phyloP scores from a whole-genome alignment of 2,113 vertebrate genomes.

The Percopsis transmontana region DNA sequence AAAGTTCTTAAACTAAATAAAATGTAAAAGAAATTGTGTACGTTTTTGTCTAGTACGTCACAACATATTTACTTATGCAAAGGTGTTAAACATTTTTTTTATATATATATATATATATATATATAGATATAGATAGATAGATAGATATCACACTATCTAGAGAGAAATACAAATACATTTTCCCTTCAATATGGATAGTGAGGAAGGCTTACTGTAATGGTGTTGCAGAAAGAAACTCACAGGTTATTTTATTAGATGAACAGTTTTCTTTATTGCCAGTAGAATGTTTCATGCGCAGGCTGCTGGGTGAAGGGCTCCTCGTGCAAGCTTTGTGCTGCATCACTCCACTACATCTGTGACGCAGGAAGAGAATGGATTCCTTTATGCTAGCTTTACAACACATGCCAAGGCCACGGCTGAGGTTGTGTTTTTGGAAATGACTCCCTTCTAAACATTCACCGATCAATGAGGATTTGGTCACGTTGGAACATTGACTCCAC shows the following conservation, averaged over 20 bases:
- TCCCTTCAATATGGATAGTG: too few relatives aligned
- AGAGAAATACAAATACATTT: too few relatives aligned
- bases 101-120: too few relatives aligned
- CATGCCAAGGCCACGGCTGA: neutral
- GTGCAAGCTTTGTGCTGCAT: constrained; percentile 1
- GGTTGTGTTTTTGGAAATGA: constrained; percentile 26
- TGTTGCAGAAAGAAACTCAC: constrained; percentile 5
- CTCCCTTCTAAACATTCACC: constrained; percentile 4
- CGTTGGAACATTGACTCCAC: neutral
- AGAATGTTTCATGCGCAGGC: constrained; percentile 26
- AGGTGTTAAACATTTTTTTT: too few relatives aligned
- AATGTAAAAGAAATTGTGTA: constrained; percentile 57
- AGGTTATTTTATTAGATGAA: constrained; percentile 25
- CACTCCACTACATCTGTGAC: constrained; percentile 57
- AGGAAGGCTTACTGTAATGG: too few relatives aligned
- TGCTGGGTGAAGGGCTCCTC: constrained; percentile 24
- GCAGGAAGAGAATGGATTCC: constrained; percentile 44
- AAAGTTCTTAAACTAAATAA: constrained; percentile 17
- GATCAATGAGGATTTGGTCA: constrained; percentile 18
- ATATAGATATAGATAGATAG: too few relatives aligned
- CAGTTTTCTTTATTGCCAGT: constrained; percentile 48
- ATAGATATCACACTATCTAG: too few relatives aligned
- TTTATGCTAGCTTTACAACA: constrained; percentile 57
- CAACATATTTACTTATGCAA: neutral
- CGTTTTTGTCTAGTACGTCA: neutral